Conservation (phyloP, 2,888 invertebrate species). For the Alentia gelatinosa region DNA sequence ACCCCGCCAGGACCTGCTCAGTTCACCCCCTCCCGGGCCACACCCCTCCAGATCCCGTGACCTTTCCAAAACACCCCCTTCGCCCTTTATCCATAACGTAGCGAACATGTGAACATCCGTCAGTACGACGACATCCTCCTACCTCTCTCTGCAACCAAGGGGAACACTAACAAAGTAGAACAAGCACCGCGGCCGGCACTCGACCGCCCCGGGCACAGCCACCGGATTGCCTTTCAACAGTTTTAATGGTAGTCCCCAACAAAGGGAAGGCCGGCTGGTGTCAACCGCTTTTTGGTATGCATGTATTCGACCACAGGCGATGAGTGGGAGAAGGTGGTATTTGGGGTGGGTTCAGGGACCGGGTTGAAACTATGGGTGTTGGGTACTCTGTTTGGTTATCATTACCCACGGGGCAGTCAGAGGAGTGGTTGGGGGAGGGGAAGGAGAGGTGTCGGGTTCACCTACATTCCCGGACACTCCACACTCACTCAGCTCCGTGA, state of each 20-base stretch:
- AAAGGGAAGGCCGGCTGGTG: neutral
- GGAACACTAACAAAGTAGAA: too few species aligned
- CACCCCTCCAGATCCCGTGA: neutral
- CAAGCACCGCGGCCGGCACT: neutral
- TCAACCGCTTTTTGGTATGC: neutral
- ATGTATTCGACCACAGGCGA: neutral
- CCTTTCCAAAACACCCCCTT: neutral
- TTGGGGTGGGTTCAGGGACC: neutral
- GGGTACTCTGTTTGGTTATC: neutral
- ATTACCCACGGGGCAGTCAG: neutral
- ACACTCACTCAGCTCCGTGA: neutral
- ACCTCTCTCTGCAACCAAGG: too few species aligned
- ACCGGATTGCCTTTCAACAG: neutral
- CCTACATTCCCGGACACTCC: neutral
- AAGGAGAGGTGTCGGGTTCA: neutral
- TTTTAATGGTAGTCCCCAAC: neutral
- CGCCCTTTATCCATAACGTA: neutral
- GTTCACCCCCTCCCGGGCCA: neutral
- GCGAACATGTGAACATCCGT: too few species aligned
- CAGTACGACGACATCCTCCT: too few species aligned
- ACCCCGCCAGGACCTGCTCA: neutral
- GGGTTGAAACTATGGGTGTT: neutral
- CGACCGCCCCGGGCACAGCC: neutral
- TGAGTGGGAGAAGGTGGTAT: neutral
- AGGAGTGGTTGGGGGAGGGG: neutral